phyloP scores from a whole-genome alignment of 2,888 invertebrate species.

The Netelia virgata region DNA sequence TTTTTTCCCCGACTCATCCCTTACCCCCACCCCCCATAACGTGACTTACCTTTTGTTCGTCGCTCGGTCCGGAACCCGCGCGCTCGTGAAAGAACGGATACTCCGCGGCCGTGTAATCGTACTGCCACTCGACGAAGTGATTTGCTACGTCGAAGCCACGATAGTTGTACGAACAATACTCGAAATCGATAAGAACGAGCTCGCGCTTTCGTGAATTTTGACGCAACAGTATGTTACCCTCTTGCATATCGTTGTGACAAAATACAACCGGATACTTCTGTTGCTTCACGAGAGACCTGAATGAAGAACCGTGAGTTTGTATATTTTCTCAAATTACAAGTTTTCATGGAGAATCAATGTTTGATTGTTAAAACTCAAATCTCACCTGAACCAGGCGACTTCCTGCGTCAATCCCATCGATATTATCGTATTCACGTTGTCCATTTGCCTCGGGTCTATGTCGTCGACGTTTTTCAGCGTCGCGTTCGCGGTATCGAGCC shows the following conservation, averaged over 20 bases:
- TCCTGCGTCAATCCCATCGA: slow-evolving; percentile 78
- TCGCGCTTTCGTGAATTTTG: slow-evolving; percentile 87
- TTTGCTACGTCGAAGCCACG: slow-evolving; percentile 97
- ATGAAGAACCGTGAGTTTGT: slow-evolving; percentile 65
- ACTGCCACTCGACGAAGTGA: slow-evolving; percentile 97
- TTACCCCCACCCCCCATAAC: slow-evolving; percentile 71
- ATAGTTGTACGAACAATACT: slow-evolving; percentile 98
- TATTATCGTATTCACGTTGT: slow-evolving; percentile 77
- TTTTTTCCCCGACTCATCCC: slow-evolving; percentile 41
- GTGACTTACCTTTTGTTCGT: slow-evolving; percentile 91
- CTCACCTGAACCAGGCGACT: slow-evolving; percentile 81
- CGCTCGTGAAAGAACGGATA: slow-evolving; percentile 92
- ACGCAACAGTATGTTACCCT: slow-evolving; percentile 90
- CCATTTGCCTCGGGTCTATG: slow-evolving; percentile 78
- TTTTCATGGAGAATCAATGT: neutral
- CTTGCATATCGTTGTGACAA: slow-evolving; percentile 98
- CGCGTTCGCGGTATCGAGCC: slow-evolving; percentile 88
- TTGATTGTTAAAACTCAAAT: neutral
- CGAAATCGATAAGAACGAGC: slow-evolving; percentile 95
- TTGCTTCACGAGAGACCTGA: slow-evolving; percentile 83
- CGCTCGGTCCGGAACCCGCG: slow-evolving; percentile 90
- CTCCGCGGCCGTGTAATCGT: slow-evolving; percentile 93
- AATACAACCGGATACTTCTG: slow-evolving; percentile 91
- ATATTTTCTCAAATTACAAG: neutral
- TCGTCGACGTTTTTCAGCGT: slow-evolving; percentile 83